Percentiles rank a stretch among this genome's conserved stretches.
These are phyloP conservation scores for Lobophora halterata DNA, from an alignment of 2,888 invertebrate species.

Conservation along the genomic window DNA sequence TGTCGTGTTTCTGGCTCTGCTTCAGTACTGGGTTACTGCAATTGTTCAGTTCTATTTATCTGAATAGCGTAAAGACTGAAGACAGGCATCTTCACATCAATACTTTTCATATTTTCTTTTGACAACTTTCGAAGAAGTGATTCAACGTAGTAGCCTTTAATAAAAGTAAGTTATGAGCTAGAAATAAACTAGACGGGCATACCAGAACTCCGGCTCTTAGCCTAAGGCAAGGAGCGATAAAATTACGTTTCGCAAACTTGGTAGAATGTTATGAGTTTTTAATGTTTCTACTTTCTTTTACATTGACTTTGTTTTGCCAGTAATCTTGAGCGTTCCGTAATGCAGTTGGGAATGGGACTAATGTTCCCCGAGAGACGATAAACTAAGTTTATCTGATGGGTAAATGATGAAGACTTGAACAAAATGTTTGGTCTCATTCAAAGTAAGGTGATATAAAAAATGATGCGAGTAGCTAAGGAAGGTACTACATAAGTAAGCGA, in stretches of 20 bases:
- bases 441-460: no score
- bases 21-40: constrained; percentile 5
- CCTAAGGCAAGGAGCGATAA: constrained; percentile 40
- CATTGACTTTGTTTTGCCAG: constrained; percentile 28
- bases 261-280: constrained; percentile 33
- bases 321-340: constrained; percentile 12
- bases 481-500: no score
- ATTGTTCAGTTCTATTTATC: no score
- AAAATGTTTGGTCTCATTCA: no score
- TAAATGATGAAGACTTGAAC: no score
- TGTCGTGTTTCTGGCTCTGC: constrained; percentile 18
- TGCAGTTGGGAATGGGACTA: constrained; percentile 8
- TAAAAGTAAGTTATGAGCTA: no score
- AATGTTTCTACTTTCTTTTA: constrained; percentile 33
- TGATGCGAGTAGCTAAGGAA: no score
- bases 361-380: constrained; percentile 10
- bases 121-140: no score
- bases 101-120: no score
- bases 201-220: constrained; percentile 23
- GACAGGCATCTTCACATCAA: no score
- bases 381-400: constrained; percentile 11
- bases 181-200: constrained; percentile 26
- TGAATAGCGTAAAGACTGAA: no score
- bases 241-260: constrained; percentile 36
- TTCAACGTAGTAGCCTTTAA: no score